phyloP scores from a whole-genome alignment of 1,140 invertebrate species.

The Meloidogyne chitwoodi region DNA sequence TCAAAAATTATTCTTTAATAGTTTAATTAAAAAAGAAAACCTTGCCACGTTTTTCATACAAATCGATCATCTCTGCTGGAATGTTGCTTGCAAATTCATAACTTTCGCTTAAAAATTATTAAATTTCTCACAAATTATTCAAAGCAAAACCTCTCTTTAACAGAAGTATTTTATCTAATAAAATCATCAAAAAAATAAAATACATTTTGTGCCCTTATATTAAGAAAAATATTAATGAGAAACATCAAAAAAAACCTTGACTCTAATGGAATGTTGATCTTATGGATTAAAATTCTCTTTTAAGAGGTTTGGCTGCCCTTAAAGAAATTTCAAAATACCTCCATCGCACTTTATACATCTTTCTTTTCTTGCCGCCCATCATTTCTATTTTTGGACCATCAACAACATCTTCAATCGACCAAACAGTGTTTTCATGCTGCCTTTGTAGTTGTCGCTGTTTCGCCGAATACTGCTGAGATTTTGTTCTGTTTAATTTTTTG shows the following conservation, averaged over 20 bases:
- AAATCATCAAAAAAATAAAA: too few relatives aligned
- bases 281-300: too few relatives aligned
- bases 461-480: neutral
- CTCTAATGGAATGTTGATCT: too few relatives aligned
- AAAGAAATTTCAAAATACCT: neutral
- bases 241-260: too few relatives aligned
- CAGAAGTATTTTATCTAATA: too few relatives aligned
- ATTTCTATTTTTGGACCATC: slow-evolving; percentile 13
- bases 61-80: slow-evolving; percentile 4
- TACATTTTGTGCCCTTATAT: too few relatives aligned
- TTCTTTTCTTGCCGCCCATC: neutral
- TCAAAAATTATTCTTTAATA: neutral
- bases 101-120: slow-evolving; percentile 3
- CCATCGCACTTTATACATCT: slow-evolving; percentile 18
- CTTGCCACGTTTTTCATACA: slow-evolving; percentile 18
- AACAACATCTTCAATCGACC: slow-evolving; percentile 18
- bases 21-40: neutral
- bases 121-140: neutral
- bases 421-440: neutral
- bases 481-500: neutral
- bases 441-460: neutral
- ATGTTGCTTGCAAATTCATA: slow-evolving; percentile 21
- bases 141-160: too few relatives aligned
- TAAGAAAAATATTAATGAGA: too few relatives aligned
- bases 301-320: neutral